phyloP scores from a whole-genome alignment of 2,113 vertebrate genomes.

The Solea senegalensis region DNA sequence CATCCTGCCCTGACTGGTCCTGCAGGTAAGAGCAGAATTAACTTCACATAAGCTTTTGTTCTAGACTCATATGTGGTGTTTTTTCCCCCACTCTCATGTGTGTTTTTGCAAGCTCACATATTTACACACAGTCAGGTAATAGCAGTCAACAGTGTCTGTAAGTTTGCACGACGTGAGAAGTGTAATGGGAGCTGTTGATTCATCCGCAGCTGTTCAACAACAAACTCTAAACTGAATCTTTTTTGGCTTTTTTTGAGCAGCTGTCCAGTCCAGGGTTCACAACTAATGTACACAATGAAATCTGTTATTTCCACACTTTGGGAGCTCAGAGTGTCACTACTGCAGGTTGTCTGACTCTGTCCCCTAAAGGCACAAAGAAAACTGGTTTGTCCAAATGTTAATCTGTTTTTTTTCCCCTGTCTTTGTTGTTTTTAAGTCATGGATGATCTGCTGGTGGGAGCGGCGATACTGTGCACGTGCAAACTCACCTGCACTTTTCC shows the following conservation, averaged over 20 bases:
- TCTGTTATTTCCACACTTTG: too few relatives aligned
- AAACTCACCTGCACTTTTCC: constrained; percentile 74
- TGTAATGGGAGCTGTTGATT: too few relatives aligned
- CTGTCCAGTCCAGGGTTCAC: constrained; percentile 60
- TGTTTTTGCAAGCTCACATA: too few relatives aligned
- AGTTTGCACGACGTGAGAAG: too few relatives aligned
- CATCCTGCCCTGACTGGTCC: constrained; percentile 53
- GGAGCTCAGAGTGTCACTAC: not conserved
- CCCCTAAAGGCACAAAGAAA: constrained; percentile 29
- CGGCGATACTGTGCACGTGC: constrained; percentile 62
- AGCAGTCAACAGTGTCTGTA: too few relatives aligned
- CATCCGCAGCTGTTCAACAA: too few relatives aligned
- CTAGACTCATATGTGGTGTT: not conserved
- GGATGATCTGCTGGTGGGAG: constrained; percentile 75
- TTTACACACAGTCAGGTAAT: too few relatives aligned
- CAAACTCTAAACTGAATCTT: too few relatives aligned
- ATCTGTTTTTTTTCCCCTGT: constrained; percentile 7
- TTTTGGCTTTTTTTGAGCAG: not conserved
- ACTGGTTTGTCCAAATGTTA: constrained; percentile 11
- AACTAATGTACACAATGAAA: constrained; percentile 45
- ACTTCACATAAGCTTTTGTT: constrained; percentile 10
- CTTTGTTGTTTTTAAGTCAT: constrained; percentile 59
- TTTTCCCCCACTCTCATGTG: too few relatives aligned
- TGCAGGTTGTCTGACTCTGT: constrained; percentile 31
- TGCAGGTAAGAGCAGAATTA: constrained; percentile 68